Base-by-base conservation (phyloP, 2,888 invertebrate species). In the Clivina fossor region DNA sequence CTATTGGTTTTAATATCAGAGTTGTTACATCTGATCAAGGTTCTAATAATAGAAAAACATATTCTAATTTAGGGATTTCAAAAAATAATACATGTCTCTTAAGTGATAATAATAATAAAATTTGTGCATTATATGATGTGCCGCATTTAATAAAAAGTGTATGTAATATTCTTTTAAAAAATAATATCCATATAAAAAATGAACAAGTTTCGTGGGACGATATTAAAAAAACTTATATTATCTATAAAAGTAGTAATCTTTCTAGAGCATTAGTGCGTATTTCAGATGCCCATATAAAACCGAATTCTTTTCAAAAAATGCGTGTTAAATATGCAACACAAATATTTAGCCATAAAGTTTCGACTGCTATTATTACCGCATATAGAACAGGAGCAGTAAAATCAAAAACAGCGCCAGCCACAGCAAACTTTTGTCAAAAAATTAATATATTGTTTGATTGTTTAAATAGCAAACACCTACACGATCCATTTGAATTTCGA, bases 111-210 rank as follows among this genome's bases (percentile, higher is more conserved):
- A 24, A 20, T 20, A 38, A 7, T 8, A 55, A 49, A 26, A 56
- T 57, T 16, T 57, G 55, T 56, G 61, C 58, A 4, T 24, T 56
- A 13, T 60, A 59, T 35, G 61, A 63, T 43, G 55, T 43, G 4
- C 62, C 60, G 2, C 60, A 62, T 58, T 41, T 63, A 43, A 9
- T 62, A 5, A 63, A 62, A 58, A 57, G 47, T 30, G 41, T 46
- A 30, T 38, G 55, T 30, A 56, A 54, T 37, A 60, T 56, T 57
- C 49, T 62, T 18, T 47, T 60, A 37, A 58, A 60, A 11, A 16
- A 49, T 16, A 49, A 56, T 49, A 35, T 13, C 26, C 28, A 37
- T 58, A 15, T 43, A 22, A 28, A 58, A 33, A 53, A 55, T 1
- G 51, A 59, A 8, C 7, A 2, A 19, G 40, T 60, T n/a, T 46